Base-by-base conservation (phyloP, 2,113 vertebrate species). In the Calidris pugnax region DNA sequence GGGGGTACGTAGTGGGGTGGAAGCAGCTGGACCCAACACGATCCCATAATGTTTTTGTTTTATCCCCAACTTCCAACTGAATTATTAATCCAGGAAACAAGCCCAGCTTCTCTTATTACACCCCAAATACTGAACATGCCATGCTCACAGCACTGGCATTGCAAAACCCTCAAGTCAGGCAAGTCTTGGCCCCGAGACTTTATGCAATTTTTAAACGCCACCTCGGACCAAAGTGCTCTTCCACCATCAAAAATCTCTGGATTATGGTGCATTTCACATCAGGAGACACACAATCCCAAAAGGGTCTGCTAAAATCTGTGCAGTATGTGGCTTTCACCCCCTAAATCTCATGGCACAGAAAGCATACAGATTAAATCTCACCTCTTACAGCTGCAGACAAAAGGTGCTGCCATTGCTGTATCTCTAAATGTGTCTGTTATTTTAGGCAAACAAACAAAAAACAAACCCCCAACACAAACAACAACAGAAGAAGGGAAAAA, bases 131-230 rank as follows among this genome's bases (percentile, higher is more conserved):
- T 39, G 43, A 63, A 2, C 33, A 30, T 4, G 7, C 32, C 27
- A 69, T 63, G 30, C 28, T 63, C 57, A 10, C 0, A 1, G 33
- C 22, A n/a, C 27, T 27, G 35, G 35, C 45, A 73, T 28, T 28
- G 10, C 71, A 23, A 24, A 59, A 17, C 13, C 35, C 39, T 68
- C 1, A 33, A 43, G 10, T 13, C 56, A 56, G 55, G 14, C 17
- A 85, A 60, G 13, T 41, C 6, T 3, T 64, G 33, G 10, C 45
- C 45, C 37, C 18, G 6, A 55, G 41, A 20, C 45, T 82, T 72
- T 9, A 4, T 0, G 1, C 15, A 27, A 22, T 18, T 35, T 57
- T 37, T 63, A 7, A 74, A 26, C 1, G 23, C 15, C 26, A 55
- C 32, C 39, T 62, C 3, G 1, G 35, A 35, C 1, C 22, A 72